Conservation (phyloP, 2,888 invertebrate genomes). For the Boloria euphrosyne region DNA sequence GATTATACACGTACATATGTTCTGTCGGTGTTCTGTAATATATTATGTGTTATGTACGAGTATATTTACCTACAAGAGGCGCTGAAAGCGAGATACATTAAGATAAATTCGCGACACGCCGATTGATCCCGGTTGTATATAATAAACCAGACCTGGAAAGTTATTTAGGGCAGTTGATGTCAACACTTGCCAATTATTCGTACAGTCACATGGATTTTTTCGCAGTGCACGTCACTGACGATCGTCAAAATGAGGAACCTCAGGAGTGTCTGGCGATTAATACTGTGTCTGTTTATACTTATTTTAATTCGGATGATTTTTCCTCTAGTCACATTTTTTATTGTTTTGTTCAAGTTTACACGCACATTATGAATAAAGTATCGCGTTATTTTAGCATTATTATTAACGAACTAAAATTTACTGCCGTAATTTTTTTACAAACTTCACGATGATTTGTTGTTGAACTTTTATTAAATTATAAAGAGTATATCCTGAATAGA, state of each 20-base stretch:
- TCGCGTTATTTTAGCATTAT: not conserved
- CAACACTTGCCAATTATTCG: constrained; percentile 58
- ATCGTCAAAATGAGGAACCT: constrained; percentile 36
- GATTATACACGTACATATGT: not conserved
- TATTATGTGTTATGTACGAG: too few relatives aligned
- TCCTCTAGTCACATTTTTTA: not conserved
- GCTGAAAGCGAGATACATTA: constrained; percentile 11
- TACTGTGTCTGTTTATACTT: constrained; percentile 7
- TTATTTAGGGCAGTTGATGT: constrained; percentile 63
- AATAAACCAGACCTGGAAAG: constrained; percentile 40
- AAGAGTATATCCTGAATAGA: too few relatives aligned
- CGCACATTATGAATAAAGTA: not conserved
- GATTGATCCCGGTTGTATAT: constrained; percentile 31
- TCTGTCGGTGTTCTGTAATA: too few relatives aligned
- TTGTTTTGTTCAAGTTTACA: not conserved
- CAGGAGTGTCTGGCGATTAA: constrained; percentile 19
- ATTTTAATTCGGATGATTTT: constrained; percentile 11
- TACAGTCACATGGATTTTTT: constrained; percentile 56
- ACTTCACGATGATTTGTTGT: too few relatives aligned
- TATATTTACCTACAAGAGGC: not conserved
- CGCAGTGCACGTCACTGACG: constrained; percentile 37
- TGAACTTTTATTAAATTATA: too few relatives aligned
- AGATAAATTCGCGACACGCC: constrained; percentile 18
- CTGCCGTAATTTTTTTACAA: too few relatives aligned
- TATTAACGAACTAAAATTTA: not conserved